These are phyloP conservation scores for Drosophila lutescens DNA, from an alignment of 2,888 invertebrate genomes.

Conservation along the genomic window DNA sequence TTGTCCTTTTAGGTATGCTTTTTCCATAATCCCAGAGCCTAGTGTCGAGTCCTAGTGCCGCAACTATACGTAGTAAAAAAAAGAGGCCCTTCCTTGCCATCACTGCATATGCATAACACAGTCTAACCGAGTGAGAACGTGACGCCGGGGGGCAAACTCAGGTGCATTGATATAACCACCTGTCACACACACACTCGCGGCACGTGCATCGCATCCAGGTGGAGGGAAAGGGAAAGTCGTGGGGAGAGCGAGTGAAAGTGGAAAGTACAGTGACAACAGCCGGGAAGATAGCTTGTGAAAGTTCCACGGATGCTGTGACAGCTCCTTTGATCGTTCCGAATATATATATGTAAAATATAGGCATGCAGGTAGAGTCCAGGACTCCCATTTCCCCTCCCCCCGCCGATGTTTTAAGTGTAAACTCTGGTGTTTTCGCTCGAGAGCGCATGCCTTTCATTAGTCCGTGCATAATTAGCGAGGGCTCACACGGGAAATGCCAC, in stretches of 20 bases:
- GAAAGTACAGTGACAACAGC: constrained; percentile 38
- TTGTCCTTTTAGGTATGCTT: background rate
- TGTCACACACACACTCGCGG: constrained; percentile 58
- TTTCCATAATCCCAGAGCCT: background rate
- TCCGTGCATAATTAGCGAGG: constrained; percentile 37
- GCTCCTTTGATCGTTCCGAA: constrained; percentile 11
- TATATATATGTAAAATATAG: background rate
- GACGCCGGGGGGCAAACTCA: constrained; percentile 23
- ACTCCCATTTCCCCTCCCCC: no score
- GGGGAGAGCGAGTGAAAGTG: constrained; percentile 29
- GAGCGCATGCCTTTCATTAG: constrained; percentile 40
- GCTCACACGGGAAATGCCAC: constrained; percentile 7
- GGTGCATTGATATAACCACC: constrained; percentile 74
- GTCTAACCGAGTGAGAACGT: constrained; percentile 6
- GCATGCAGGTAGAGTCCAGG: no score
- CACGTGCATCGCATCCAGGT: constrained; percentile 14
- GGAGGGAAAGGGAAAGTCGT: background rate
- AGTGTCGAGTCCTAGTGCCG: background rate
- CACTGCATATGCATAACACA: constrained; percentile 16
- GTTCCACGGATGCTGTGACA: background rate
- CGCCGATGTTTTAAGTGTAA: constrained; percentile 19
- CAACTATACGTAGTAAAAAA: background rate
- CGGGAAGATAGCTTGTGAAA: background rate
- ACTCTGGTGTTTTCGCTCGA: constrained; percentile 19
- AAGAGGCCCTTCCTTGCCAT: background rate